Base-by-base conservation (phyloP, 2,888 invertebrate species). In the Thymelicus sylvestris region DNA sequence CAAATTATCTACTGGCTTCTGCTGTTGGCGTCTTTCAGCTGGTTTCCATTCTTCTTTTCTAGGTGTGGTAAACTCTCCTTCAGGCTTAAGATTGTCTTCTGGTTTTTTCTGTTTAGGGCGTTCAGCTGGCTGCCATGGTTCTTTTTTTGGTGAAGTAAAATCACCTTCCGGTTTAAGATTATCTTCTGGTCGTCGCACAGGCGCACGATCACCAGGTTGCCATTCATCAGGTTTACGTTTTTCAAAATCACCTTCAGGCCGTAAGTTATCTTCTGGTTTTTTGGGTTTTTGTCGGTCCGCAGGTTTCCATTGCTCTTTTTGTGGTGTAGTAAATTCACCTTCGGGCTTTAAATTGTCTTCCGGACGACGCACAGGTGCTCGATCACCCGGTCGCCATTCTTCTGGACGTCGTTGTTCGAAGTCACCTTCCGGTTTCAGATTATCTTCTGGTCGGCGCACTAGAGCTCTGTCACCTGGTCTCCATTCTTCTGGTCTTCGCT, bases 101-200 rank as follows among this genome's bases (percentile, higher is more conserved):
- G 95, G 96, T 75, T 93, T 95, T 73, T 85, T 94, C 57, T 82
- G 84, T 94, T 86, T 86, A 31, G 90, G 93, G 74, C 94, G 84
- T 78, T 95, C 95, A 62, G 90, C 95, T 47, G 92, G 94, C 47
- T 81, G 79, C 91, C 94, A 94, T 74, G 85, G 79, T 10, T 91
- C 87, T 55, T 86, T 83, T 47, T 82, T 73, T 0, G 85, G 87
- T 50, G 83, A 79, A 52, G 86, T 86, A 68, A 94, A 94, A 0
- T 93, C 89, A 1, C 95, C 94, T 81, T 95, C 95, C 0, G 94
- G 90, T 74, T 85, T 87, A 0, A 95, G 76, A 79, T 95, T 95
- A 76, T 92, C 96, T 76, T 92, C 92, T 0, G 93, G 93, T 0
- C 81, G 80, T 80, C 86, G 87, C 63, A 88, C 81, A 1, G 85